Evolutionary conservation across 2,888 invertebrate genomes (phyloP).

Genomic region (Sarcophaga rosellei): DNA sequence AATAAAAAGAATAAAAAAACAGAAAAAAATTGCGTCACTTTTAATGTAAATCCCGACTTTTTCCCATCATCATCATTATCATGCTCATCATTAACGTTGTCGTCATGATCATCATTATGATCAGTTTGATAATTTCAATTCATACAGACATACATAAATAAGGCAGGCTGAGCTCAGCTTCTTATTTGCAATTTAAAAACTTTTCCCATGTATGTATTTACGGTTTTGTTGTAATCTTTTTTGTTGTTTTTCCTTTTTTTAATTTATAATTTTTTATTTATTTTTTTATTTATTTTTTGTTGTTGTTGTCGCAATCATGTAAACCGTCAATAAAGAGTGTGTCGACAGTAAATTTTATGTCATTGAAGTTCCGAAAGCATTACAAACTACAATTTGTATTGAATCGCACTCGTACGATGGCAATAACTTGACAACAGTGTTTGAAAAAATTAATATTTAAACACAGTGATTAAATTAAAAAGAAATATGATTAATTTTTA

Average conservation of each 20-base stretch:
- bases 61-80: constrained; percentile 47
- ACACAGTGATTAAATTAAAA: no score
- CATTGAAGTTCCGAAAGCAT: constrained; percentile 35
- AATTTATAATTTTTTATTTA: constrained; percentile 47
- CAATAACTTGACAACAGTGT: constrained; percentile 32
- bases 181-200: constrained; percentile 2
- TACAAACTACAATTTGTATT: neutral
- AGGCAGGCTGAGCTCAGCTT: constrained; percentile 10
- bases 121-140: constrained; percentile 11
- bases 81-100: neutral
- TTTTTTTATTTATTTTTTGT: neutral
- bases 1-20: neutral
- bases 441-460: constrained; percentile 34
- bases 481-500: no score
- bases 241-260: neutral
- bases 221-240: constrained; percentile 36
- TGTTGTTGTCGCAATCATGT: constrained; percentile 39
- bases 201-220: constrained; percentile 57
- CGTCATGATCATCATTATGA: constrained; percentile 3
- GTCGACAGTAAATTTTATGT: constrained; percentile 48
- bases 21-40: constrained; percentile 70
- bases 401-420: no score
- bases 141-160: constrained; percentile 9
- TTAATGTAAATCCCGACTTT: constrained; percentile 67
- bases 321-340: constrained; percentile 12